A percentile compares a stretch with the other conserved stretches of the same genome.
These are phyloP conservation scores for Tetrax tetrax DNA, from an alignment of 2,113 vertebrate species.

Conservation along the genomic window DNA sequence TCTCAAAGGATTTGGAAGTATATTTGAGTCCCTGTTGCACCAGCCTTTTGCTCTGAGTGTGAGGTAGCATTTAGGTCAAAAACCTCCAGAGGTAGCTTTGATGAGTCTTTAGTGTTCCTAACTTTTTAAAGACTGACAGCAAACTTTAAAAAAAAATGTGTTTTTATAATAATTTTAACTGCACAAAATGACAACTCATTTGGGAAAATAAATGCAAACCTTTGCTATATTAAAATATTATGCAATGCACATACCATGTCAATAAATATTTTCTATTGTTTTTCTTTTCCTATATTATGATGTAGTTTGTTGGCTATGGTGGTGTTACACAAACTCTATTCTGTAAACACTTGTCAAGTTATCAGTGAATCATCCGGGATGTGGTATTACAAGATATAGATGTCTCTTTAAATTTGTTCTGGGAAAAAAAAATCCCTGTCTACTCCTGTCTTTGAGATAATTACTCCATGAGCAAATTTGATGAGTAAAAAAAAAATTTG, in stretches of 20 bases:
- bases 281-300: slow-evolving; percentile 4
- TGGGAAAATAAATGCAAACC: background rate
- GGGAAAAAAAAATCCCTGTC: background rate
- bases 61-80: background rate
- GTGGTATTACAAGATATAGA: background rate
- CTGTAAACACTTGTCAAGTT: background rate
- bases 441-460: slow-evolving; percentile 5
- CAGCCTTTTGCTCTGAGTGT: background rate
- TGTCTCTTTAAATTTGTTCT: slow-evolving; percentile 4
- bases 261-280: slow-evolving; percentile 30
- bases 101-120: background rate
- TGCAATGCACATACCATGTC: background rate
- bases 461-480: slow-evolving; percentile 10
- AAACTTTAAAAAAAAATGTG: background rate
- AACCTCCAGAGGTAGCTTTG: background rate
- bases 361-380: background rate
- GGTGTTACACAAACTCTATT: background rate
- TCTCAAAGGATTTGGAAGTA: background rate
- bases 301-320: background rate
- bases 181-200: background rate
- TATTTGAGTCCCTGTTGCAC: background rate
- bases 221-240: background rate
- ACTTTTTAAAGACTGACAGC: background rate
- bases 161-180: background rate
- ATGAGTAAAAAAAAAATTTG: background rate